Evolutionary conservation across 2,888 invertebrate genomes (phyloP), one percentile per base, ranked within the genome.

Genomic region (Clivina fossor): DNA sequence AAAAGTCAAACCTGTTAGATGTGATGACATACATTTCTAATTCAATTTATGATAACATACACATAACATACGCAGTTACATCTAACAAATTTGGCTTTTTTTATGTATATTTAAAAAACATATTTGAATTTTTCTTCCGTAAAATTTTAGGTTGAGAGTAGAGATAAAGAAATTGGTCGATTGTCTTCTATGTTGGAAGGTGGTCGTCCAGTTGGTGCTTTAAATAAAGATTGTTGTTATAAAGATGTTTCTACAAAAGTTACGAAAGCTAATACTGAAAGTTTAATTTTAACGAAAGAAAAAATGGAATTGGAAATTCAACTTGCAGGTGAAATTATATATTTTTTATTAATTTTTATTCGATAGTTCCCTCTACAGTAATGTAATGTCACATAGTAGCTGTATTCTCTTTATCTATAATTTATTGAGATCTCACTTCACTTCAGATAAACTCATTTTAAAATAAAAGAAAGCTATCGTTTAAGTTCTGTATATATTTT

Each of bases 91-190:
- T n/a, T n/a, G 26, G 26, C 26, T 24, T 24, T 24, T 7, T 24
- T 24, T 24, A 33, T 33, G 33, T 33, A 33, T 33, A n/a, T 33
- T 33, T 33, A 13, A 4, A 7, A n/a, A 16, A 19, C 15, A 35
- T 33, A 5, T 9, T 8, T 8, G 11, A 9, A 5, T 37, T 9
- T 22, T 32, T 19, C n/a, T n/a, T n/a, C n/a, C n/a, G n/a, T n/a
- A n/a, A n/a, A n/a, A 35, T 53, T 53, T 37, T 49, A 72, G 70
- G 48, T 71, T 40, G 62, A 62, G 58, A 74, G 77, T 61, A 77
- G 82, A 66, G 86, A 89, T 63, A 80, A 80, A 66, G 90, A 90
- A 77, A 86, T 90, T 63, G 70, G 79, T 24, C 77, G 89, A 35
- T 71, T 90, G 11, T 83, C 80, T 66, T 79, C 80, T 58, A 73